Evolutionary conservation across 2,797 vertebrate species (phyloP).

Genomic region (Staurois parvus): DNA sequence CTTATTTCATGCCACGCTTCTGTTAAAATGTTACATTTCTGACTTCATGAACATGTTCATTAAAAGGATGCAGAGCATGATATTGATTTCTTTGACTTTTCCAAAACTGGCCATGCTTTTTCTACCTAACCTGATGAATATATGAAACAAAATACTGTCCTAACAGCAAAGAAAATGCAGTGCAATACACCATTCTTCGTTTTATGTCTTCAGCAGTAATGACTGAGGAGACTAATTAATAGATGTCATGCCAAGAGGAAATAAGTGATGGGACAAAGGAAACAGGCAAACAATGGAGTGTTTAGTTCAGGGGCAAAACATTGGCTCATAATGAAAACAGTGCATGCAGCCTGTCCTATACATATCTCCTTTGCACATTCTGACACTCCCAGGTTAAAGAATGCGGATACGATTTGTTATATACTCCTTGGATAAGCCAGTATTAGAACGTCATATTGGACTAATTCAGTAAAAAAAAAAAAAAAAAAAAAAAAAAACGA

Average conservation of each 20-base stretch:
- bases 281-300: slow-evolving; percentile 40
- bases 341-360: slow-evolving; percentile 19
- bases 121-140: not conserved
- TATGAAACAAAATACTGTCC: not conserved
- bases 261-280: slow-evolving; percentile 20
- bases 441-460: not conserved
- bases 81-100: not conserved
- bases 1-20: no score
- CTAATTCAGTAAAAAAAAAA: not conserved
- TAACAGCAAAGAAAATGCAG: not conserved
- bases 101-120: not conserved
- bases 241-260: slow-evolving; percentile 30
- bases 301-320: slow-evolving; percentile 33
- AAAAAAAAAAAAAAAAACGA: no score
- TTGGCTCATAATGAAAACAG: slow-evolving; percentile 28
- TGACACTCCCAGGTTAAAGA: not conserved
- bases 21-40: no score
- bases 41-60: no score
- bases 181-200: not conserved
- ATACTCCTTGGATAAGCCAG: not conserved
- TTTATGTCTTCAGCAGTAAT: slow-evolving; percentile 1
- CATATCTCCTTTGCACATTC: not conserved
- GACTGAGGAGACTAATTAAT: slow-evolving; percentile 28
- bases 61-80: not conserved
- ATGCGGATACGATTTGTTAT: not conserved